Percentiles rank a stretch among this genome's conserved stretches.
phyloP scores from a whole-genome alignment of 2,888 invertebrate species.

The Eilema sororculum region DNA sequence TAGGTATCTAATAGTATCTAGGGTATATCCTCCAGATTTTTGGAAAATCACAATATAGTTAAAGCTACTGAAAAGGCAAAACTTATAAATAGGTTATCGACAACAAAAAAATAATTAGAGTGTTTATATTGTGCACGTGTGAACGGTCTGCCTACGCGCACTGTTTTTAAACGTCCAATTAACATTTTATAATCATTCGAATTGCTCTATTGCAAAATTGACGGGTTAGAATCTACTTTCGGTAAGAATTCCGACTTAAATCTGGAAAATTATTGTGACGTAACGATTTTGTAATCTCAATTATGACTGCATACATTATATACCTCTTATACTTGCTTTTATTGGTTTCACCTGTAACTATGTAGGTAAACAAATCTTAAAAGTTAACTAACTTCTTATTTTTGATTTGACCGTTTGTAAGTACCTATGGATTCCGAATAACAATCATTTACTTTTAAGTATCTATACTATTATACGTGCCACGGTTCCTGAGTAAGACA shows the following conservation, averaged over 20 bases:
- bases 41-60: no score
- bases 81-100: no score
- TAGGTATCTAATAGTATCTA: no score
- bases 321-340: not conserved
- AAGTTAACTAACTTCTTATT: not conserved
- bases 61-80: no score
- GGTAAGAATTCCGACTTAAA: constrained; percentile 27
- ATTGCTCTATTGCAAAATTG: constrained; percentile 38
- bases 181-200: constrained; percentile 32
- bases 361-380: not conserved
- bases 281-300: constrained; percentile 30
- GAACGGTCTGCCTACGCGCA: constrained; percentile 14
- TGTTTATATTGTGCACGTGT: not conserved
- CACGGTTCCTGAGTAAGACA: no score
- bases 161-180: constrained; percentile 22
- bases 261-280: constrained; percentile 27
- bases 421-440: not conserved
- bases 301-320: constrained; percentile 8
- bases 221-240: constrained; percentile 33
- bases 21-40: no score
- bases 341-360: constrained; percentile 2
- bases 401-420: not conserved
- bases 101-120: no score
- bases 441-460: no score
- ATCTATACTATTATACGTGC: no score